Conservation (phyloP, 2,888 invertebrate species). For the Heliconius cydno region DNA sequence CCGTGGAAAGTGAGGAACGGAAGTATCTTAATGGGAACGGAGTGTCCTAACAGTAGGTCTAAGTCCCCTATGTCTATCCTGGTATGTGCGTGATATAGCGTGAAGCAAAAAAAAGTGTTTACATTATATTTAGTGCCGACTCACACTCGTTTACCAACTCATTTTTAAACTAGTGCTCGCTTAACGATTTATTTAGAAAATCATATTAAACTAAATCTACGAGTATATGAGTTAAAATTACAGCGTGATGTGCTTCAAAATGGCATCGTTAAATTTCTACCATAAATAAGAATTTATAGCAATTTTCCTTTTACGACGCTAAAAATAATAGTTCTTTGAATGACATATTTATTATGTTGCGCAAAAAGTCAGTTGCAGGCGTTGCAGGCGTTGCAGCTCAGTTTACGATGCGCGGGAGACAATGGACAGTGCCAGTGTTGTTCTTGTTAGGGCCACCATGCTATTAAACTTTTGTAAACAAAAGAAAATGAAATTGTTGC, state of each 20-base stretch:
- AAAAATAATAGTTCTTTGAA: conserved; percentile 34
- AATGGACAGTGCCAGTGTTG: conserved; percentile 58
- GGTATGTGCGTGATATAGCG: too few relatives aligned
- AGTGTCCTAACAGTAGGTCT: too few relatives aligned
- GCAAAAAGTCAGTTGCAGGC: conserved; percentile 44
- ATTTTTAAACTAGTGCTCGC: neutral
- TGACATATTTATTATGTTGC: conserved; percentile 50
- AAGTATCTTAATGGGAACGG: too few relatives aligned
- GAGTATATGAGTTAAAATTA: neutral
- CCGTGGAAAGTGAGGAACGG: too few relatives aligned
- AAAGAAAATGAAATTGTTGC: neutral
- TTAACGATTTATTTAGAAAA: conserved; percentile 1
- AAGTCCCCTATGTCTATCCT: too few relatives aligned
- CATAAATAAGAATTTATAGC: conserved; percentile 30
- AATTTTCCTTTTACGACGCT: conserved; percentile 45
- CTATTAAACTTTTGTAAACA: neutral
- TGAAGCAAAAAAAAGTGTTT: neutral
- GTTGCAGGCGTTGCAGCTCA: conserved; percentile 54
- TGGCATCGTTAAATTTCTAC: conserved; percentile 21
- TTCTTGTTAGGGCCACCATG: conserved; percentile 49
- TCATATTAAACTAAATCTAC: neutral
- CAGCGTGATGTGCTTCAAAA: neutral
- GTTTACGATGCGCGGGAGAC: conserved; percentile 67
- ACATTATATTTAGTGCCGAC: neutral
- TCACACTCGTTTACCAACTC: neutral